These are phyloP conservation scores for Agonum fuliginosum DNA, from an alignment of 2,888 invertebrate genomes.

Conservation along the genomic window DNA sequence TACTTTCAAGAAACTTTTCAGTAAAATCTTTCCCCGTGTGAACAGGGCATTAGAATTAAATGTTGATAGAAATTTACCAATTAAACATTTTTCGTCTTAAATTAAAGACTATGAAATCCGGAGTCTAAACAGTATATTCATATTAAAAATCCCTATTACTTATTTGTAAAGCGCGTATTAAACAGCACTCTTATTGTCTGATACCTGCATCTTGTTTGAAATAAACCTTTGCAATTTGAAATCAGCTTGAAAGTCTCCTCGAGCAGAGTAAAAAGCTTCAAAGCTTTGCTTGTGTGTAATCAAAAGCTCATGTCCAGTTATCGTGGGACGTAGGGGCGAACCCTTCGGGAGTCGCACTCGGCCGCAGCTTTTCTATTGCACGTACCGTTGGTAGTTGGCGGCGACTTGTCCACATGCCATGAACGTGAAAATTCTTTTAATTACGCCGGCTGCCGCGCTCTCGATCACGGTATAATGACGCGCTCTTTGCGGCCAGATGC, in stretches of 20 bases:
- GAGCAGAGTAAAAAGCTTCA: constrained; percentile 13
- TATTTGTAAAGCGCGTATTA: too few species aligned
- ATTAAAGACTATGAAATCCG: too few species aligned
- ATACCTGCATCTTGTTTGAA: background rate
- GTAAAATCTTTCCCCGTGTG: too few species aligned
- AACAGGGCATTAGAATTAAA: too few species aligned
- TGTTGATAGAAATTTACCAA: too few species aligned
- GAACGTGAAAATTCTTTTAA: constrained; percentile 59
- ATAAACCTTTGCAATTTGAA: constrained; percentile 1
- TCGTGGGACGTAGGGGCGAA: constrained; percentile 42
- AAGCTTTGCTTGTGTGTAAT: constrained; percentile 51
- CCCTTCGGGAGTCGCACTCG: constrained; percentile 48
- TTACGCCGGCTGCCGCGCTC: constrained; percentile 45
- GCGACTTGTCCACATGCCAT: constrained; percentile 55
- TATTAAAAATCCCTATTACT: too few species aligned
- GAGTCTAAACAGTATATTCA: too few species aligned
- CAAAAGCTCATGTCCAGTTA: constrained; percentile 59
- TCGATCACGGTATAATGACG: constrained; percentile 57
- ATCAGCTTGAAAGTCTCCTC: background rate
- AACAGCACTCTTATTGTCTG: too few species aligned
- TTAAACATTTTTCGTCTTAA: too few species aligned
- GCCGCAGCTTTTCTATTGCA: constrained; percentile 56
- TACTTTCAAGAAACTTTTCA: too few species aligned
- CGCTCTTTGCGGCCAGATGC: constrained; percentile 43
- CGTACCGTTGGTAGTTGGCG: constrained; percentile 15